Conservation (phyloP, 2,888 invertebrate species). For the Drosophila pseudotakahashii region DNA sequence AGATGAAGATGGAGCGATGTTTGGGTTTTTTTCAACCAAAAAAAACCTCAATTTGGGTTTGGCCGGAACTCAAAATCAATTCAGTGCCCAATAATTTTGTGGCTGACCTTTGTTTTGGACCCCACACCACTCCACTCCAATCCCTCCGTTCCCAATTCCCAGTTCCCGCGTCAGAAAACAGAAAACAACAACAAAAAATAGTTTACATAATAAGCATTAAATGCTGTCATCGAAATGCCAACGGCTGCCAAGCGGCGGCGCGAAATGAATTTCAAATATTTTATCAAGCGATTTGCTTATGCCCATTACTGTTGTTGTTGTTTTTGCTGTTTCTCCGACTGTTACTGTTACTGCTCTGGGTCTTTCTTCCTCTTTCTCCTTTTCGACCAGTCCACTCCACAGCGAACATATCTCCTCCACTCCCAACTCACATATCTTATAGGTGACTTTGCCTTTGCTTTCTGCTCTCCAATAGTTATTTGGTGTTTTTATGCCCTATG, state of each 20-base stretch:
- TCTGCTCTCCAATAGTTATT: conserved; percentile 3
- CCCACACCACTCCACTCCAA: not conserved
- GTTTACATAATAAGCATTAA: conserved; percentile 73
- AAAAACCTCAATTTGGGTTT: conserved; percentile 56
- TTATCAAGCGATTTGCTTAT: conserved; percentile 59
- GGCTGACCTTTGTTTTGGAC: conserved; percentile 42
- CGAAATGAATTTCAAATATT: conserved; percentile 76
- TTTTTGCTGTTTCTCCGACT: conserved; percentile 8
- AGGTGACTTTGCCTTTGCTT: conserved; percentile 1
- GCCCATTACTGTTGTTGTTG: conserved; percentile 29
- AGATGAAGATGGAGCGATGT: not conserved
- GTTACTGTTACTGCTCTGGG: conserved; percentile 11
- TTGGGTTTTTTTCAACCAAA: conserved; percentile 22
- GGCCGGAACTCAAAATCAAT: conserved; percentile 66
- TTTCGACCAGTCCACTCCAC: not conserved
- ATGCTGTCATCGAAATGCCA: conserved; percentile 76
- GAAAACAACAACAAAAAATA: not conserved
- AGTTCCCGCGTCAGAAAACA: conserved; percentile 17
- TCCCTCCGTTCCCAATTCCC: not conserved
- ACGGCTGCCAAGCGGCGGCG: conserved; percentile 53
- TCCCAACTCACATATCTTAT: conserved; percentile 3
- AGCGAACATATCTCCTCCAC: not conserved
- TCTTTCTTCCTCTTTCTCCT: conserved; percentile 10
- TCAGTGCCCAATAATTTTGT: conserved; percentile 32
- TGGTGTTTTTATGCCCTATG: not conserved